A percentile compares a stretch with the other conserved stretches of the same genome.
Evolutionary conservation across 2,113 vertebrate species (phyloP).

Genomic region (Coptodon rendalli): DNA sequence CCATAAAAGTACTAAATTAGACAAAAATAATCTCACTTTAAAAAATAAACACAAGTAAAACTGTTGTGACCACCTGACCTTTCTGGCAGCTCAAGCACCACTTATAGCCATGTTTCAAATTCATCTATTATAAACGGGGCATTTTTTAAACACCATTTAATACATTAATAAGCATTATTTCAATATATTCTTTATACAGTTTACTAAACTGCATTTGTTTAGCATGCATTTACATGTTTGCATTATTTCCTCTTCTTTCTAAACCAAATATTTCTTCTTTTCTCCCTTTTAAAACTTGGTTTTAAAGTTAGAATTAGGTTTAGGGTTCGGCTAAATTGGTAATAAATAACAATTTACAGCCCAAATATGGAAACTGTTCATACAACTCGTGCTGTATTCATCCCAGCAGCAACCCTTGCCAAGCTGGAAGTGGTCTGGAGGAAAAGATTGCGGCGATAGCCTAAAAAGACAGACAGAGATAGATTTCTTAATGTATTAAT

Average conservation of each 20-base stretch:
- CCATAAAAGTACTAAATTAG: neutral
- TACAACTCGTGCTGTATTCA: neutral
- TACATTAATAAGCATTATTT: neutral
- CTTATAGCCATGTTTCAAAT: neutral
- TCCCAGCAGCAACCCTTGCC: accelerated
- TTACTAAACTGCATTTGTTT: neutral
- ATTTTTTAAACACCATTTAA: neutral
- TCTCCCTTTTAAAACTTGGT: neutral
- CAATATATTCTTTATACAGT: neutral
- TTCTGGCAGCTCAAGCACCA: neutral
- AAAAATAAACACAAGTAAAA: neutral
- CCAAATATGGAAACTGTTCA: neutral
- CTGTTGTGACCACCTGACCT: neutral
- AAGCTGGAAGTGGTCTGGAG: neutral
- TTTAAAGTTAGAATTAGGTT: neutral
- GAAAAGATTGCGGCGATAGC: neutral
- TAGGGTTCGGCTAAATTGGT: neutral
- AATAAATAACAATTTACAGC: neutral
- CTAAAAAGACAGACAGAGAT: neutral
- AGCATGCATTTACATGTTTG: neutral
- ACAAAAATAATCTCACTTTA: neutral
- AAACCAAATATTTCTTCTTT: neutral
- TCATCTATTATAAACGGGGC: neutral
- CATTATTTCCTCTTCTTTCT: neutral
- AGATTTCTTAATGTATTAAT: neutral